Evolutionary conservation across 2,888 invertebrate species (phyloP).

Genomic region (Lasioglossum pauxillum): DNA sequence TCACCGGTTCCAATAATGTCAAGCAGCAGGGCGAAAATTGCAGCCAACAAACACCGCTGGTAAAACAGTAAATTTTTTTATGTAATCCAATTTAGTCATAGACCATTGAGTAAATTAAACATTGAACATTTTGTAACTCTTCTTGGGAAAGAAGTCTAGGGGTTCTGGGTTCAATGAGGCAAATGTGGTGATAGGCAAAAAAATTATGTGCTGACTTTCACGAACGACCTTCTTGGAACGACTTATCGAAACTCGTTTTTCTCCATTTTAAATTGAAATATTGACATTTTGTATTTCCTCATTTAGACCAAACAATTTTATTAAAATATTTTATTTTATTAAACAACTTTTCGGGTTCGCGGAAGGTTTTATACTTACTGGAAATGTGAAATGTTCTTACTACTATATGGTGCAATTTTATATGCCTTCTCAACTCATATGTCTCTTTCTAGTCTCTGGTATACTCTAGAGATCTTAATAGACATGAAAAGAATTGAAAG

Average conservation of each 20-base stretch:
- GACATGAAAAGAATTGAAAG: background rate
- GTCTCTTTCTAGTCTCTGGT: background rate
- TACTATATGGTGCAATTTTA: no score
- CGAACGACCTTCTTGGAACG: no score
- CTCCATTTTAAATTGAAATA: no score
- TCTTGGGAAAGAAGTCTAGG: background rate
- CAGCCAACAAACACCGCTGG: constrained; percentile 55
- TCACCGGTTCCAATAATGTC: constrained; percentile 68
- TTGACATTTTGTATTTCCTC: background rate
- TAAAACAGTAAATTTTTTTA: constrained; percentile 9
- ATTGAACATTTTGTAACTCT: background rate
- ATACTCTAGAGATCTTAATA: background rate
- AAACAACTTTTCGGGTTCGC: no score
- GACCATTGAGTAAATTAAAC: background rate
- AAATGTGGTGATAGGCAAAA: no score
- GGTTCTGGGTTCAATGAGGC: no score
- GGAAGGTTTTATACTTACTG: no score
- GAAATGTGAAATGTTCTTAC: no score
- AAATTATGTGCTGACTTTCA: no score
- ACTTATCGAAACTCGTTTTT: background rate
- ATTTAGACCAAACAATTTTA: no score
- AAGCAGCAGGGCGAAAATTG: constrained; percentile 65
- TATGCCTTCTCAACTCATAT: no score
- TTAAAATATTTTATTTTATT: no score
- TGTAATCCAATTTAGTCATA: background rate